A percentile compares a stretch with the other conserved stretches of the same genome.
These are phyloP conservation scores for Scolopax mira DNA, from an alignment of 2,113 vertebrate species.

Conservation along the genomic window DNA sequence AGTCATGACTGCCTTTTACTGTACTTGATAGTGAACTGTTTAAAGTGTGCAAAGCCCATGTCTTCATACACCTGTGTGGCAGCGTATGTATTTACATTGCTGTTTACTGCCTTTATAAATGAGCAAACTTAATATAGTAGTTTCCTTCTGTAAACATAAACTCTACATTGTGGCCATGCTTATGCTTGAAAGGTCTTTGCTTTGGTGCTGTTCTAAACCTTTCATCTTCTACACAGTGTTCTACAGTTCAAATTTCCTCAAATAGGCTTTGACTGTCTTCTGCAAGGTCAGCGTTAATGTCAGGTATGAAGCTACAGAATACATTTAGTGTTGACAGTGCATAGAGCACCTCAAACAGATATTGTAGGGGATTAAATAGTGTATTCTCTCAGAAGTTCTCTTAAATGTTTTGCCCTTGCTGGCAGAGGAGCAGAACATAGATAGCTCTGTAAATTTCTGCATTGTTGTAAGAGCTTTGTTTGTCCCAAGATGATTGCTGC, in stretches of 20 bases:
- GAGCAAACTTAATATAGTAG: background rate
- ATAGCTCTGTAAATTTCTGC: background rate
- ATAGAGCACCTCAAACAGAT: background rate
- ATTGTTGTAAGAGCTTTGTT: background rate
- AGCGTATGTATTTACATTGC: background rate
- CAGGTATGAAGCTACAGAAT: background rate
- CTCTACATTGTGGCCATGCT: background rate
- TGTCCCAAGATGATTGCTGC: background rate
- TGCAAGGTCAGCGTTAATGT: background rate
- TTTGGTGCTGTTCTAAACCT: background rate
- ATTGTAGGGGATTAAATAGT: background rate
- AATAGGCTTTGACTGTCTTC: background rate
- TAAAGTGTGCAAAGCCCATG: background rate
- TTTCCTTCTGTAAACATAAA: background rate
- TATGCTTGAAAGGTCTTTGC: background rate
- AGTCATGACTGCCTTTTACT: background rate
- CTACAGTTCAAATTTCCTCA: background rate
- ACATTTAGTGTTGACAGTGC: background rate
- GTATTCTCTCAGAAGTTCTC: background rate
- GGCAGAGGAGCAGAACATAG: background rate
- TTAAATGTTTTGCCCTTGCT: background rate
- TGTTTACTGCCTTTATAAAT: background rate
- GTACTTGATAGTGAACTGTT: background rate
- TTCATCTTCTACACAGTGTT: background rate
- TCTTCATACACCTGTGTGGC: background rate